Percentiles rank a stretch among this genome's conserved stretches.
phyloP scores from a whole-genome alignment of 2,113 vertebrate species.

The Mirza zaza region DNA sequence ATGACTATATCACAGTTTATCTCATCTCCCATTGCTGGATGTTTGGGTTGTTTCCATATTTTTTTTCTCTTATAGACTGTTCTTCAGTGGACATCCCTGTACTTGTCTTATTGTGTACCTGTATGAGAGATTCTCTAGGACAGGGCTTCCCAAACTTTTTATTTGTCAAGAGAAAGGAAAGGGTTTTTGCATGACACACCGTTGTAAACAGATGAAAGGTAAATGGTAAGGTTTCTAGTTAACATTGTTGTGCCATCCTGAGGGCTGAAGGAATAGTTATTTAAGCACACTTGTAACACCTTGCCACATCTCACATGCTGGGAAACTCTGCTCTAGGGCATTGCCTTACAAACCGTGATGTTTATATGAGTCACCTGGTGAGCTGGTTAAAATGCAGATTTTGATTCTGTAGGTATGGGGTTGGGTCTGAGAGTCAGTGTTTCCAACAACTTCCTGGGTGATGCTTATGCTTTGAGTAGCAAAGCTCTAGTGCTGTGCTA shows the following conservation, averaged over 20 bases:
- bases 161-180: background rate
- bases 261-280: background rate
- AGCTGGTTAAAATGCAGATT: background rate
- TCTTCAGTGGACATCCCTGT: background rate
- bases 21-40: background rate
- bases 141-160: background rate
- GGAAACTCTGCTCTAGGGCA: background rate
- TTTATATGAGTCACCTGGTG: background rate
- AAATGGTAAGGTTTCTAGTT: background rate
- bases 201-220: background rate
- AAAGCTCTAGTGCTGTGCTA: background rate
- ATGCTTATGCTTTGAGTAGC: background rate
- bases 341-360: background rate
- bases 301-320: background rate
- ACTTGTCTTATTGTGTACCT: background rate
- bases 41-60: background rate
- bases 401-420: background rate
- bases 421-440: background rate
- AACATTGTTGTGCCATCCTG: background rate
- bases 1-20: background rate
- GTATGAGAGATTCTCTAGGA: background rate
- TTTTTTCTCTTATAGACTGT: background rate
- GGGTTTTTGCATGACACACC: background rate
- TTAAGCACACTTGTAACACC: background rate
- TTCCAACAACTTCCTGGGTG: background rate